Conservation (phyloP, 2,797 vertebrate species). For the Choloepus didactylus region DNA sequence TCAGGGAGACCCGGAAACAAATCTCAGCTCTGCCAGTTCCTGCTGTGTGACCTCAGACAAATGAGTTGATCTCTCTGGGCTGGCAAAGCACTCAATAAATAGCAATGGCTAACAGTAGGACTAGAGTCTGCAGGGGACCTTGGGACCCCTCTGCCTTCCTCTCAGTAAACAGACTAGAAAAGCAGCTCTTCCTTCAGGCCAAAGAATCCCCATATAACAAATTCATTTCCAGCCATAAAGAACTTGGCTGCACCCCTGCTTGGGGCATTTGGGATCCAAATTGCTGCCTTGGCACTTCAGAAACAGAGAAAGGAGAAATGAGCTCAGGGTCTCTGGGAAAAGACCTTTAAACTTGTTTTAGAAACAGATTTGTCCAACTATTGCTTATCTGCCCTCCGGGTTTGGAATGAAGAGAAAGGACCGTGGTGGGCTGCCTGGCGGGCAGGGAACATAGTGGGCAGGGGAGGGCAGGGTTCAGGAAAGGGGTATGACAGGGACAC, state of each 20-base stretch:
- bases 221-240: slow-evolving; percentile 35
- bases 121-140: background rate
- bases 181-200: slow-evolving; percentile 25
- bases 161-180: background rate
- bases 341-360: slow-evolving; percentile 64
- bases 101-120: background rate
- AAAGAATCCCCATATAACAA: slow-evolving; percentile 46
- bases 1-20: background rate
- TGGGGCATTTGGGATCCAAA: background rate
- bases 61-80: background rate
- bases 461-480: slow-evolving; percentile 62
- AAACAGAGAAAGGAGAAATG: slow-evolving; percentile 70
- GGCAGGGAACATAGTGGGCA: slow-evolving; percentile 6
- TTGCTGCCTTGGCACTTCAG: slow-evolving; percentile 48
- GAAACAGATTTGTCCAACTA: slow-evolving; percentile 58
- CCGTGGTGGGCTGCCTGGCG: slow-evolving; percentile 2
- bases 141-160: background rate
- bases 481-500: slow-evolving; percentile 14
- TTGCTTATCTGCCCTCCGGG: background rate
- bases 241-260: slow-evolving; percentile 17
- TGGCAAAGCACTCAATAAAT: background rate
- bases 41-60: background rate
- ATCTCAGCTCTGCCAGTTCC: background rate
- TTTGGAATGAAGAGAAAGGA: slow-evolving; percentile 1
- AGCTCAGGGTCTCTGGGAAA: slow-evolving; percentile 75